phyloP scores from a whole-genome alignment of 64 coral and sea anemone species.

The Hydrozoanthus tunicans region DNA sequence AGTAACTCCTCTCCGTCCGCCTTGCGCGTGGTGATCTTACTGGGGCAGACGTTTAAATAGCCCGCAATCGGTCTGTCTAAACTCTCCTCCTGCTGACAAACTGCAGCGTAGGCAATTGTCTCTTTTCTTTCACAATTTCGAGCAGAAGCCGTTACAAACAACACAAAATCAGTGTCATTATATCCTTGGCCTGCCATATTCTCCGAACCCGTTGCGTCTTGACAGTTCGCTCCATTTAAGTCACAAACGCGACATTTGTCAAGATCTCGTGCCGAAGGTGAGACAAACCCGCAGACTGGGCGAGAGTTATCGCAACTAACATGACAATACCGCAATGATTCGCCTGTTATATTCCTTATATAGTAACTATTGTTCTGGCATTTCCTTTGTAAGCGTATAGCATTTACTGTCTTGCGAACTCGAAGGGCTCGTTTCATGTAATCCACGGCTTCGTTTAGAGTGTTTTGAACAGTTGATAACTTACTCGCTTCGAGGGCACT shows the following conservation, averaged over 20 bases:
- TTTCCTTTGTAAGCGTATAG: conserved; percentile 74
- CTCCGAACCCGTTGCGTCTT: conserved; percentile 34
- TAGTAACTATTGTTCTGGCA: conserved; percentile 70
- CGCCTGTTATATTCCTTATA: conserved; percentile 63
- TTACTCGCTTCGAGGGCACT: conserved; percentile 45
- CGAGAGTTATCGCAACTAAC: conserved; percentile 50
- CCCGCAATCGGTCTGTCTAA: conserved; percentile 88
- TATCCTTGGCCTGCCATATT: conserved; percentile 61
- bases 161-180: conserved; percentile 78
- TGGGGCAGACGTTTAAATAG: conserved; percentile 89
- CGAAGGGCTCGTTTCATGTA: conserved; percentile 62
- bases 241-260: conserved; percentile 85
- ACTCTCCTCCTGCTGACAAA: conserved; percentile 84
- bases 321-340: conserved; percentile 71
- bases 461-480: conserved; percentile 16
- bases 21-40: conserved; percentile 54
- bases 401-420: conserved; percentile 64
- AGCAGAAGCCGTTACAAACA: conserved; percentile 69
- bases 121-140: conserved; percentile 65
- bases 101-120: conserved; percentile 83
- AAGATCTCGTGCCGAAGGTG: conserved; percentile 59
- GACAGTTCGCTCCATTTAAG: conserved; percentile 55
- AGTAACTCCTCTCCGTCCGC: conserved; percentile 64
- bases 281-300: conserved; percentile 58
- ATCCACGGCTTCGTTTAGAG: conserved; percentile 41